Conservation (phyloP, 2,113 vertebrate species). For the Pedionomus torquatus region DNA sequence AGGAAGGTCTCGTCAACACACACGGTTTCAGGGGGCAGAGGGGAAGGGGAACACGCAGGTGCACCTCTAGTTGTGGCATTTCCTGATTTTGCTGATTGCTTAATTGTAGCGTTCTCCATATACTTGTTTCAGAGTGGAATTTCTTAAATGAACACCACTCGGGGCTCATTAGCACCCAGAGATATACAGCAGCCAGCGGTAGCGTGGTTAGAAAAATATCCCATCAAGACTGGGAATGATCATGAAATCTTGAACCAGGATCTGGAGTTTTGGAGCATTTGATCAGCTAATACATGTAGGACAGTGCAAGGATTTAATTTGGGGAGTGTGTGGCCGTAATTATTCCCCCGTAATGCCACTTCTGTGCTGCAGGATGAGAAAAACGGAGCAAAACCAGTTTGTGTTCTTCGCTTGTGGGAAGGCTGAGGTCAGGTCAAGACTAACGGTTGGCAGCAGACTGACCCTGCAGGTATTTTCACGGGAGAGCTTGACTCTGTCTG, state of each 20-base stretch:
- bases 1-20: background rate
- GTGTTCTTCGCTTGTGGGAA: background rate
- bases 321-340: background rate
- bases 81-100: background rate
- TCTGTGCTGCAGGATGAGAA: background rate
- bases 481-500: background rate
- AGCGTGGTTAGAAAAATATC: background rate
- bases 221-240: background rate
- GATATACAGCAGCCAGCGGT: background rate
- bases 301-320: background rate
- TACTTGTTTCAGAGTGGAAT: background rate
- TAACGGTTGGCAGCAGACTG: background rate
- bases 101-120: background rate
- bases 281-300: background rate
- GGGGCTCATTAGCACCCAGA: background rate
- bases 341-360: background rate
- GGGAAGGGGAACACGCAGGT: background rate
- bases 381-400: background rate
- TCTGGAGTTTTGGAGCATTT: background rate
- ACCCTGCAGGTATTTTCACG: background rate
- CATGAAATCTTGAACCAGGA: background rate
- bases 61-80: background rate
- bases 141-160: constrained; percentile 2
- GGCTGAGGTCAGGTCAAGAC: background rate
- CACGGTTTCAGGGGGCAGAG: background rate